A percentile compares a stretch with the other conserved stretches of the same genome.
Conservation (phyloP, 2,888 invertebrate species). For the Pterobdella sp. region DNA sequence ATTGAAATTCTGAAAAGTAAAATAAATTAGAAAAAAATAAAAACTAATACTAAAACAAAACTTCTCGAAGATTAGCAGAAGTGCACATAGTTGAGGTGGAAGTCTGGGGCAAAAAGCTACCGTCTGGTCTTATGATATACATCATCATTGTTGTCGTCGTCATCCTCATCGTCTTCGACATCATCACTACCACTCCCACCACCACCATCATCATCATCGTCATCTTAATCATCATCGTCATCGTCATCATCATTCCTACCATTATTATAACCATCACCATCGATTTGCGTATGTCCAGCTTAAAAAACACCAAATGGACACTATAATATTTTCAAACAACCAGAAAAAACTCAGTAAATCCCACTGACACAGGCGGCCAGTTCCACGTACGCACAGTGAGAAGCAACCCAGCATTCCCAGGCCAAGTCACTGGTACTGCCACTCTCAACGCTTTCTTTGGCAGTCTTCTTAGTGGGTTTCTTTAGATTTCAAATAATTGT, state of each 20-base stretch:
- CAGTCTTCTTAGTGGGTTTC: constrained; percentile 44
- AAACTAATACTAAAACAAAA: background rate
- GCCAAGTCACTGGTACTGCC: constrained; percentile 55
- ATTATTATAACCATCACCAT: no score
- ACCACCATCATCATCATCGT: no score
- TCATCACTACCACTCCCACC: no score
- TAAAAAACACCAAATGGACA: no score
- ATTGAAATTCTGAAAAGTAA: background rate
- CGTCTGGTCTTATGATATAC: no score
- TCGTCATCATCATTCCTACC: no score
- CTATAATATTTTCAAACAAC: no score
- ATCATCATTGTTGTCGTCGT: no score
- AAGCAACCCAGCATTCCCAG: constrained; percentile 54
- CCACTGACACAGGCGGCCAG: constrained; percentile 40
- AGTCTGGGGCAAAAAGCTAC: constrained; percentile 15
- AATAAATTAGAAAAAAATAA: background rate
- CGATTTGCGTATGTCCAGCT: no score
- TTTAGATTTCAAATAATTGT: background rate
- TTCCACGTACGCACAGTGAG: constrained; percentile 51
- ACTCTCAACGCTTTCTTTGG: constrained; percentile 55
- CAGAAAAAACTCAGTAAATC: no score
- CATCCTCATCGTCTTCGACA: no score
- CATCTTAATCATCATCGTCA: no score
- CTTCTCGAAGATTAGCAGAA: background rate
- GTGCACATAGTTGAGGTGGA: constrained; percentile 25